These are phyloP conservation scores for Catalaphyllia jardinei DNA, from an alignment of 64 coral and sea anemone species.

Conservation along the genomic window DNA sequence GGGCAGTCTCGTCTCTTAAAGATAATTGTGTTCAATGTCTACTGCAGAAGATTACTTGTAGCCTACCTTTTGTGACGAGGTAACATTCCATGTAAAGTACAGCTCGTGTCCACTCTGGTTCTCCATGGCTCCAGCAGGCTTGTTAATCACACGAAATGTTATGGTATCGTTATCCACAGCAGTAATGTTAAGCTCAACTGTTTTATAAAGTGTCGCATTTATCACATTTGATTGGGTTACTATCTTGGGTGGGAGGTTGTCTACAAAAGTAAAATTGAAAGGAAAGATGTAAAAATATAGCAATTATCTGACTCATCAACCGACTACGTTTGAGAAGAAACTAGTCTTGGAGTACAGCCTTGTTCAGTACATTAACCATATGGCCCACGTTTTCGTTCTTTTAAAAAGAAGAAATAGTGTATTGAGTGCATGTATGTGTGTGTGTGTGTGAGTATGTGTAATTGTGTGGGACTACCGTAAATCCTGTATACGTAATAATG, in stretches of 20 bases:
- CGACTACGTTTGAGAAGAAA: no score
- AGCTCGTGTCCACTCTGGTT: background rate
- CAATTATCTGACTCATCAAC: no score
- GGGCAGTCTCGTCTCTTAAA: no score
- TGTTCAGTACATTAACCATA: no score
- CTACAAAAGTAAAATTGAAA: background rate
- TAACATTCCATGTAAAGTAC: background rate
- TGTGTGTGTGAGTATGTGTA: no score
- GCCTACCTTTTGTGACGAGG: slow-evolving; percentile 5
- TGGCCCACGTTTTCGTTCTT: no score
- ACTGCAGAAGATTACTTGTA: background rate
- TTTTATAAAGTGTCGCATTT: background rate
- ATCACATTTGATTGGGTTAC: slow-evolving; percentile 1
- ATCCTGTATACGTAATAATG: no score
- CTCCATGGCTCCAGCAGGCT: background rate
- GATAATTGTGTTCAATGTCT: background rate
- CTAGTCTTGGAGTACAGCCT: no score
- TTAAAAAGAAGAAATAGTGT: no score
- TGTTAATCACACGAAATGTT: slow-evolving; percentile 13
- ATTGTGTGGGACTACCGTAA: no score
- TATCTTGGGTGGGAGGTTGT: slow-evolving; percentile 42
- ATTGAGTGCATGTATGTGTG: no score
- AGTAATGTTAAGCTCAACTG: background rate
- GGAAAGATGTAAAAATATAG: no score
- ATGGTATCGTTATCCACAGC: background rate